Base-by-base conservation (phyloP, 1,140 invertebrate genomes). In the Melanaphis sacchari region DNA sequence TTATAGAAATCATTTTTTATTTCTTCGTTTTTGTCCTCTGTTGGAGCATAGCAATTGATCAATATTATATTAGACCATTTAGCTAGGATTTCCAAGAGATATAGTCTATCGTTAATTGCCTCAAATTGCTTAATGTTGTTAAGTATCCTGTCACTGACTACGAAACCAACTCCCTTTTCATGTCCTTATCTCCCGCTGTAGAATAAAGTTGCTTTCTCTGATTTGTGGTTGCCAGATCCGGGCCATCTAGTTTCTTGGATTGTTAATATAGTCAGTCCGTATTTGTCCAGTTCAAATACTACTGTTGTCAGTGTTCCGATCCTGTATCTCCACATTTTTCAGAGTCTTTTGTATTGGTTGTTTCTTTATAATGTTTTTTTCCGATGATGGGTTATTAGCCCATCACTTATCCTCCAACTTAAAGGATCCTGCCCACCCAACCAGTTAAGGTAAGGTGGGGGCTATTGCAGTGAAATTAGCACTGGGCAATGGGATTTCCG, bases 181-280 rank as follows among this genome's bases (percentile, higher is more conserved):
- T 91, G 54, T 43, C 54, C 40, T 54, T 2, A 40, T 76, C 52
- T 36, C 66, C 90, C 90, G 11, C 90, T 76, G 40, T 91, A 91
- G 36, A 91, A 76, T 40, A 91, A 4, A 41, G 90, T 91, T 54
- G 38, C 36, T 66, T 66, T 91, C 52, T 91, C 59, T 66, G 22
- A 66, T 91, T 54, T 91, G 54, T 66, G 36, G 9, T 76, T 91
- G 49, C 89, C 92, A 81, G 84, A 84, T 66, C 82, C 40, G 31
- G 76, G 41, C 94, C 85, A 93, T 93, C 93, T 84, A 36, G 36
- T 93, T 84, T 93, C 91, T 91, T 94, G 93, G 40, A 94, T 46
- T 9, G 91, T 76, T 31, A 94, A 66, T 49, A 94, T 52, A 84
- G 92, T 46, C 36, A 94, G 66, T 43, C 66, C 24, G 92, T 93